Evolutionary conservation across 2,113 vertebrate species (phyloP).

Genomic region (Hyperopisus bebe): DNA sequence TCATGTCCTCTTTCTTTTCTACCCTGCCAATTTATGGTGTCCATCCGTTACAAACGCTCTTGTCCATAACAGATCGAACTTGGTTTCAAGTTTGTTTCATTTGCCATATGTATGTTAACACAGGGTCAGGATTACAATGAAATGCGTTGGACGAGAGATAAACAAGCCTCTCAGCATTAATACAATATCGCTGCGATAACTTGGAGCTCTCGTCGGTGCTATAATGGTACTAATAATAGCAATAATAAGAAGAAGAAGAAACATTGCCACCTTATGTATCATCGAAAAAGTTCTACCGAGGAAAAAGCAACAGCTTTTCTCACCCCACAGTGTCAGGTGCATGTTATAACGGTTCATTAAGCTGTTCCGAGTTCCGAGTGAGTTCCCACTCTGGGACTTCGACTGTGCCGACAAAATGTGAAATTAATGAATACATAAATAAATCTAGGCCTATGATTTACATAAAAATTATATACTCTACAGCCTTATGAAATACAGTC

Average conservation of each 20-base stretch:
- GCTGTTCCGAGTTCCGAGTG: neutral
- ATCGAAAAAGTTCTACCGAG: neutral
- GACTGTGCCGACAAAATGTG: neutral
- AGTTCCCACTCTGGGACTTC: neutral
- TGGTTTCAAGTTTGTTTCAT: too few species aligned
- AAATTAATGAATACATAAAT: neutral
- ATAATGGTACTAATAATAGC: neutral
- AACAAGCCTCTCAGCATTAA: too few species aligned
- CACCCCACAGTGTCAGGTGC: neutral
- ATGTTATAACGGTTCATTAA: neutral
- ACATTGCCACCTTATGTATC: neutral
- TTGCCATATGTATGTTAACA: too few species aligned
- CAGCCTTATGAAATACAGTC: neutral
- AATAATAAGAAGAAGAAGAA: neutral
- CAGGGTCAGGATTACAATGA: too few species aligned
- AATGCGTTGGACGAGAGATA: too few species aligned
- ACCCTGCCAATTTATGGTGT: neutral
- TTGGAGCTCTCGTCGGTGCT: too few species aligned
- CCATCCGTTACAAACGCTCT: neutral
- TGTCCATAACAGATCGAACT: neutral
- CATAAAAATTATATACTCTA: neutral
- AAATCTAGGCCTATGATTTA: neutral
- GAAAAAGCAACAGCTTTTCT: neutral
- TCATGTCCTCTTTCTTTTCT: neutral
- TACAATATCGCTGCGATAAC: too few species aligned